Percentiles rank a stretch among this genome's conserved stretches.
These are phyloP conservation scores for Paracentrotus lividus DNA, from an alignment of 53 echinoderm and acorn worm genomes.

Conservation along the genomic window DNA sequence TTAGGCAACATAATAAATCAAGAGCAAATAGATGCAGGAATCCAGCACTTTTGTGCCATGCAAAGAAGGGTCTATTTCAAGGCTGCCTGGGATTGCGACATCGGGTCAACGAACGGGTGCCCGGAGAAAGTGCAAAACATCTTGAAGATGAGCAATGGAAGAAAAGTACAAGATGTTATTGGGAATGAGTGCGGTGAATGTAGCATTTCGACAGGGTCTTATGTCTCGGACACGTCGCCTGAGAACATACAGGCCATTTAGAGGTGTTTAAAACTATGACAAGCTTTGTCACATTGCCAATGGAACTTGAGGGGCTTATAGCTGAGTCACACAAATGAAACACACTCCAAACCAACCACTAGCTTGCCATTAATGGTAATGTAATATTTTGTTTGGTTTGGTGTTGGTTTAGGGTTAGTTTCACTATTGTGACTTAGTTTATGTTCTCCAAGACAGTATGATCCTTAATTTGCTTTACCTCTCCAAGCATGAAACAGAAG, in stretches of 20 bases:
- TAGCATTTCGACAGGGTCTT: not conserved
- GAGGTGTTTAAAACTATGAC: slow-evolving; percentile 19
- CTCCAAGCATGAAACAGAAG: too few relatives aligned
- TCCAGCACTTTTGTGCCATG: slow-evolving; percentile 33
- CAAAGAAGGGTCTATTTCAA: not conserved
- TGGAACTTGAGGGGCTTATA: not conserved
- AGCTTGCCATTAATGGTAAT: too few relatives aligned
- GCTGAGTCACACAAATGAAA: too few relatives aligned
- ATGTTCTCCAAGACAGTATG: too few relatives aligned
- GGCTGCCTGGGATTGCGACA: slow-evolving; percentile 25
- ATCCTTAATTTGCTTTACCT: too few relatives aligned
- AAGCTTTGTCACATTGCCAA: not conserved
- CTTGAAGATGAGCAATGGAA: slow-evolving; percentile 32
- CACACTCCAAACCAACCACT: too few relatives aligned
- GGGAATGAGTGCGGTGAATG: not conserved
- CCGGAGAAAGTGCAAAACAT: slow-evolving; percentile 8
- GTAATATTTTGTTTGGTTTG: too few relatives aligned
- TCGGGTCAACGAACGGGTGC: slow-evolving; percentile 44
- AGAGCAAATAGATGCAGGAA: slow-evolving; percentile 37
- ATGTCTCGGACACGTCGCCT: slow-evolving; percentile 2
- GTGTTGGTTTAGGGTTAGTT: too few relatives aligned
- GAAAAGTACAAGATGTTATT: slow-evolving; percentile 37
- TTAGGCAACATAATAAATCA: slow-evolving; percentile 52
- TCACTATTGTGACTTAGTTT: too few relatives aligned
- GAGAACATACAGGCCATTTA: slow-evolving; percentile 38